These are phyloP conservation scores for Ectemnius cavifrons DNA, from an alignment of 2,888 invertebrate genomes.

Conservation along the genomic window DNA sequence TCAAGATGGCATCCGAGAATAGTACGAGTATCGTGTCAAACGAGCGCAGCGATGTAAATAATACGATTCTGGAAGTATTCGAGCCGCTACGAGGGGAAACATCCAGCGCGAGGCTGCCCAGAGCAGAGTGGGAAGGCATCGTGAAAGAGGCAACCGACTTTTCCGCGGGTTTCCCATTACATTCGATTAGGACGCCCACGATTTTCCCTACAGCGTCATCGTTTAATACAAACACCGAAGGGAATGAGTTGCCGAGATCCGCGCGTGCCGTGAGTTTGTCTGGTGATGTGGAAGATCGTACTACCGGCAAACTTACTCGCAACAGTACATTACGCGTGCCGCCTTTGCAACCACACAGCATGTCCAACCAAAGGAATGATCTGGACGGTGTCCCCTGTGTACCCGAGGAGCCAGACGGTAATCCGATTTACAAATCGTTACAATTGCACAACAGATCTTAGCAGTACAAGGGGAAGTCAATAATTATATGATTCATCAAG, in stretches of 20 bases:
- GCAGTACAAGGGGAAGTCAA: not conserved
- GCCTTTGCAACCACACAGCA: conserved; percentile 52
- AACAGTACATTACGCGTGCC: conserved; percentile 45
- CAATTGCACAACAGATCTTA: not conserved
- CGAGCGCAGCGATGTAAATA: conserved; percentile 76
- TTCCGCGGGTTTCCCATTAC: conserved; percentile 33
- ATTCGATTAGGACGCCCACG: conserved; percentile 70
- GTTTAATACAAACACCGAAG: conserved; percentile 55
- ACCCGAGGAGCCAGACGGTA: conserved; percentile 63
- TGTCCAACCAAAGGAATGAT: conserved; percentile 64
- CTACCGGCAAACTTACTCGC: conserved; percentile 45
- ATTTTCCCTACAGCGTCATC: conserved; percentile 69
- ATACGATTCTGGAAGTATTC: conserved; percentile 48
- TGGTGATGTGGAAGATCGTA: conserved; percentile 53
- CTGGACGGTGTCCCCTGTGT: conserved; percentile 59
- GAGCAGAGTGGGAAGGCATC: conserved; percentile 46
- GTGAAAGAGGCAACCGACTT: conserved; percentile 40
- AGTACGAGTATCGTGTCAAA: conserved; percentile 76
- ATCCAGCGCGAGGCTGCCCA: conserved; percentile 42
- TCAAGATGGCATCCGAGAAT: conserved; percentile 78
- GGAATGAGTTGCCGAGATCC: conserved; percentile 45
- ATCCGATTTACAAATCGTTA: conserved; percentile 38
- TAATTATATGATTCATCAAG: not conserved
- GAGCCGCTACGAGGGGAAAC: conserved; percentile 43
- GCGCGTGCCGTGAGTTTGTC: conserved; percentile 41